Conservation (phyloP, 1,140 invertebrate genomes). For the Halictus rubicundus region DNA sequence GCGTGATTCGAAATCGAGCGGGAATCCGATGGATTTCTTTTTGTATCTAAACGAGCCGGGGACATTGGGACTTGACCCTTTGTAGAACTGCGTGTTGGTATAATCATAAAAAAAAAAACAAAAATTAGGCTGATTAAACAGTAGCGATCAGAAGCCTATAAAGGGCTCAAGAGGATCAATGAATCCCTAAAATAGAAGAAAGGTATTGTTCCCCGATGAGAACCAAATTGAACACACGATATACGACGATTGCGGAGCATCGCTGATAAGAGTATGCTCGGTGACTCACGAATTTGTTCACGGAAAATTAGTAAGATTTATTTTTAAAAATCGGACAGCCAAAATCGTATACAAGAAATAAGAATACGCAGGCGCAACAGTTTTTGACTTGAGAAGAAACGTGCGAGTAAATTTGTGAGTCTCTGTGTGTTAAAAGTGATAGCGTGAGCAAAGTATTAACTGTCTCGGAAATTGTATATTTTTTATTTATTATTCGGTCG, state of each 20-base stretch:
- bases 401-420: too few relatives aligned
- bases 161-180: not conserved
- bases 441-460: not conserved
- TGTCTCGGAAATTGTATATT: not conserved
- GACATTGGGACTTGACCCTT: too few relatives aligned
- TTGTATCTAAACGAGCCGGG: not conserved
- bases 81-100: too few relatives aligned
- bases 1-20: not conserved
- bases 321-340: too few relatives aligned
- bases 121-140: too few relatives aligned
- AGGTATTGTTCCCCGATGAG: not conserved
- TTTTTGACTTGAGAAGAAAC: too few relatives aligned
- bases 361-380: too few relatives aligned
- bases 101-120: too few relatives aligned
- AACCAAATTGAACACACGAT: not conserved
- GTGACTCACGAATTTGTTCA: not conserved
- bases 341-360: too few relatives aligned
- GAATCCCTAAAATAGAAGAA: not conserved
- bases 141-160: too few relatives aligned
- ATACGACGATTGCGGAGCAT: not conserved
- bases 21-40: not conserved
- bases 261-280: too few relatives aligned
- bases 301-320: too few relatives aligned
- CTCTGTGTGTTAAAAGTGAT: not conserved
- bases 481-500: conserved; percentile 11